Base-by-base conservation (phyloP, 2,797 vertebrate genomes). In the Percopsis omiscomaycus region DNA sequence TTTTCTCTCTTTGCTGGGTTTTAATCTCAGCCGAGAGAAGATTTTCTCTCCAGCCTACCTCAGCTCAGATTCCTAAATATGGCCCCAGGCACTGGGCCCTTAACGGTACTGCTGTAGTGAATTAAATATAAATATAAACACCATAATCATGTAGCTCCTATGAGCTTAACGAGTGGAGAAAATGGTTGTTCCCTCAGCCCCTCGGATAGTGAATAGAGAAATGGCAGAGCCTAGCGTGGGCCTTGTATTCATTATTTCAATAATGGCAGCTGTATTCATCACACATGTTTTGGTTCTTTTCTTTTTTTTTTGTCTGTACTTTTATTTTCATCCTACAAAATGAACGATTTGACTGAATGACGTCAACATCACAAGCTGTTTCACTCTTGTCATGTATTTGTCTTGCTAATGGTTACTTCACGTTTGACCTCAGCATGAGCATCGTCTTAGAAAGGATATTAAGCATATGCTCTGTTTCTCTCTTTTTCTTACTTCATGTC, bases 231-330 rank as follows among this genome's bases (percentile, higher is more conserved):
- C 62, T 71, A 14, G 68, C 82, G 60, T 73, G 83, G 87, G 86
- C 84, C 88, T 88, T 77, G 74, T 86, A 86, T 89, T 91, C 82
- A 88, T 82, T 83, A 85, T 89, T 92, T 92, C 87, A 91, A 84
- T 77, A 82, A 92, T 91, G 92, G 93, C 92, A 93, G 93, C 92
- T 94, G 85, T 91, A 88, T 84, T 80, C 72, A 74, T 84, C 61
- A 75, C 74, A 65, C 63, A 61, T 77, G 79, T 79, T 58, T 37
- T 64, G 52, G 47, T 67, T 64, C 66, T 62, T 68, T 44, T 64
- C 63, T 60, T 63, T 62, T 77, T 78, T 79, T 79, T 74, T 84
- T 74, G 59, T 76, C 67, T 73, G 59, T 74, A 68, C 55, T 68
- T 75, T 71, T 71, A 80, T 82, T 85, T 85, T 80, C 62, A 71